Base-by-base conservation (phyloP, 2,113 vertebrate species). In the Gymnarchus niloticus region DNA sequence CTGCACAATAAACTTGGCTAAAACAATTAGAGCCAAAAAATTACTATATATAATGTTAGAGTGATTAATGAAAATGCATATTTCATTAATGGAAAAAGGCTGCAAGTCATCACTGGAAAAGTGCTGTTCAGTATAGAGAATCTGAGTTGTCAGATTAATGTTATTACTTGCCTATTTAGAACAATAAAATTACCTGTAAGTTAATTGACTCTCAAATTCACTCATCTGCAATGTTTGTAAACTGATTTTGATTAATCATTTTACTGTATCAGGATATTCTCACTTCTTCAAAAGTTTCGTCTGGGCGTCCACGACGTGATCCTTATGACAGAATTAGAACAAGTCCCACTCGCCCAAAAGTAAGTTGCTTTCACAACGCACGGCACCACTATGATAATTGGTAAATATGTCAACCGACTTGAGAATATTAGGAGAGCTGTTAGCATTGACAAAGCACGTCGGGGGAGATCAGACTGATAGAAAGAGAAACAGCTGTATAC, bases 271-370 rank as follows among this genome's bases (percentile, higher is more conserved):
- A 95, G 95, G 90, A 95, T 94, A 91, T 86, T 90, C 4, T 88
- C 87, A 12, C 87, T 95, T 54, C 90, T 95, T 69, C 89, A 86
- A 73, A 91, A 91, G 1, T 95, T 95, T 85, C 94, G 93, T 19
- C 86, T 95, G 86, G 92, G 94, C 14, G 89, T 95, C 65, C 89
- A 90, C 6, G 93, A 95, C 1, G 94, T 95, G 5, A 91, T 92
- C 10, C 92, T 95, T 8, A 92, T 95, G 88, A 95, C 94, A 6
- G 94, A 95, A 87, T 91, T 91, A 0, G 92, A 94, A 73, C 92
- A 88, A 76, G 91, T 51, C n/a, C 93, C 94, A 0, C 87, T 89
- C 0, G 19, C 90, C 49, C 94, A 93, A 84, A 95, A 88, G 95
- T 95, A 85, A 87, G 85, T 5, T 86, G 83, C 0, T 56, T 2